Conservation (phyloP, 2,113 vertebrate genomes). For the Aleadryas rufinucha region DNA sequence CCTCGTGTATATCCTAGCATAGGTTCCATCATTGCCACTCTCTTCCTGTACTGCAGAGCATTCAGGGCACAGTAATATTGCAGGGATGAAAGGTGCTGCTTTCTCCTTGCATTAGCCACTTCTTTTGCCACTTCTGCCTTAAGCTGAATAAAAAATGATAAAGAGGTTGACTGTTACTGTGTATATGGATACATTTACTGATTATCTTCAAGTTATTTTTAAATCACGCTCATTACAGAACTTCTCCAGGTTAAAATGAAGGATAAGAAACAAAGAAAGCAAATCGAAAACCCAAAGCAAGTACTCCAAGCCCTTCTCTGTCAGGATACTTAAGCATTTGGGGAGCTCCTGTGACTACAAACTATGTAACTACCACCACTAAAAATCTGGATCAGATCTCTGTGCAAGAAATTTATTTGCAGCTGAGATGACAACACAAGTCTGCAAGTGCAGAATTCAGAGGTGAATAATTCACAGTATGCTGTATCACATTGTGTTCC, state of each 20-base stretch:
- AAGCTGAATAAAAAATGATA: conserved; percentile 67
- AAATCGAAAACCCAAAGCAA: background rate
- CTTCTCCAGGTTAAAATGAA: background rate
- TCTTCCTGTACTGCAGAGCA: conserved; percentile 92
- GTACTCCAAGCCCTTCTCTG: background rate
- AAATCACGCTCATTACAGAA: background rate
- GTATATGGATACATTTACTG: background rate
- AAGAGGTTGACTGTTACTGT: background rate
- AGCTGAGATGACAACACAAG: background rate
- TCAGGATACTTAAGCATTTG: background rate
- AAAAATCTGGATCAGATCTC: background rate
- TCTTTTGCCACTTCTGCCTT: conserved; percentile 88
- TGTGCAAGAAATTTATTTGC: background rate
- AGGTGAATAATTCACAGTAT: background rate
- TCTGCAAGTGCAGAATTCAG: background rate
- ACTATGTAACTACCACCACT: background rate
- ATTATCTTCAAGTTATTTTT: background rate
- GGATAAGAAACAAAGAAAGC: background rate
- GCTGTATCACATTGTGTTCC: background rate
- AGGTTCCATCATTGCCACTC: conserved; percentile 91
- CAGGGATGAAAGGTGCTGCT: conserved; percentile 92
- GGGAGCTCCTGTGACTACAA: background rate
- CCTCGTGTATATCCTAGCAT: conserved; percentile 91
- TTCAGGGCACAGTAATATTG: conserved; percentile 98
- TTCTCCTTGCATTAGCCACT: conserved; percentile 89